Percentiles rank a stretch among this genome's conserved stretches.
Conservation (phyloP, 1,140 invertebrate genomes). For the Zaprionus vittiger region DNA sequence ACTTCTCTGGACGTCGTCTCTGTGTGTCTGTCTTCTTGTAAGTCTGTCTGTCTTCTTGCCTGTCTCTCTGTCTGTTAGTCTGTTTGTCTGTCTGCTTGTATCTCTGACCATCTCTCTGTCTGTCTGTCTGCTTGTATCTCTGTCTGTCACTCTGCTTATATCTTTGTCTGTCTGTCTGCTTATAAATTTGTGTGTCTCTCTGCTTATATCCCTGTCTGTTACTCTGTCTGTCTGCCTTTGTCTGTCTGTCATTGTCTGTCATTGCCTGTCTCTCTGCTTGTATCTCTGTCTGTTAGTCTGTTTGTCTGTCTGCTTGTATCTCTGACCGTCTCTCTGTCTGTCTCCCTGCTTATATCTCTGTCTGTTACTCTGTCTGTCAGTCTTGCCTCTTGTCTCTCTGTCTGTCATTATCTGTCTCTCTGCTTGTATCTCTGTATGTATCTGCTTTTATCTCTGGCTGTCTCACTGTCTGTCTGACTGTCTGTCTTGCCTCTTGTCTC, state of each 20-base stretch:
- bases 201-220: neutral
- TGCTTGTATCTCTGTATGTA: neutral
- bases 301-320: too few species aligned
- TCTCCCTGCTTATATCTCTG: neutral
- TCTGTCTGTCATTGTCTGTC: neutral
- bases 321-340: neutral
- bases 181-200: neutral
- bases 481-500: too few species aligned
- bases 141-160: neutral
- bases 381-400: too few species aligned
- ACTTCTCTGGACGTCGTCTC: constrained; percentile 6
- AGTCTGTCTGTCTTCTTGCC: too few species aligned
- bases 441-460: neutral
- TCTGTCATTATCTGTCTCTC: neutral
- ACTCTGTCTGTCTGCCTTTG: neutral
- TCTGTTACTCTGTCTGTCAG: neutral
- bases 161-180: neutral
- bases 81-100: neutral
- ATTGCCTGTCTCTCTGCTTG: neutral
- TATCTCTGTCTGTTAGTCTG: neutral
- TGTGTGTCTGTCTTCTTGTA: neutral
- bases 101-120: neutral
- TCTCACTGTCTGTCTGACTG: too few species aligned
- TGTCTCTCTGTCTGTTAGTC: neutral
- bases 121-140: neutral